These are phyloP conservation scores for Coregonus clupeaformis DNA, from an alignment of 2,113 vertebrate species.

Conservation along the genomic window DNA sequence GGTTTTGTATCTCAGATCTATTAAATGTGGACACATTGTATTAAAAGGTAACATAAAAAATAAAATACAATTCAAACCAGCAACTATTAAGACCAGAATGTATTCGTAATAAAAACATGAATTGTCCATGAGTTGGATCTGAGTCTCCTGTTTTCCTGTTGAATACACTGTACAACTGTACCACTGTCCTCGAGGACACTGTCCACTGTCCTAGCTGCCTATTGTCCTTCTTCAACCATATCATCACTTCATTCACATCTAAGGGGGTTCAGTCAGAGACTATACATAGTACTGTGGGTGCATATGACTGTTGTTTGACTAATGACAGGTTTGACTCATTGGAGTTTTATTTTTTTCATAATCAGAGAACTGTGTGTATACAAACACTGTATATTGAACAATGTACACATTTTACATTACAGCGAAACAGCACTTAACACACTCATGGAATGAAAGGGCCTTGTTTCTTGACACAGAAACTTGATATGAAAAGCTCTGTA, in stretches of 20 bases:
- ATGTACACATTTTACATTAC: conserved; percentile 75
- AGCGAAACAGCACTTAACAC: conserved; percentile 75
- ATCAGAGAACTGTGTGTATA: conserved; percentile 71
- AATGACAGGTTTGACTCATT: conserved; percentile 22
- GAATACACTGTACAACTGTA: too few relatives aligned
- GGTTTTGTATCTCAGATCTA: too few relatives aligned
- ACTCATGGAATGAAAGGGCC: conserved; percentile 50
- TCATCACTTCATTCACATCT: too few relatives aligned
- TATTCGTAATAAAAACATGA: not conserved
- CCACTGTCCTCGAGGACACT: too few relatives aligned
- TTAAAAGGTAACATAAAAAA: not conserved
- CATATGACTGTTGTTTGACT: not conserved
- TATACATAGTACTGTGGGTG: not conserved
- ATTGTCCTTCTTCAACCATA: too few relatives aligned
- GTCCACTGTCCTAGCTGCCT: too few relatives aligned
- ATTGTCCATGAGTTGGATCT: not conserved
- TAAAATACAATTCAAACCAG: not conserved
- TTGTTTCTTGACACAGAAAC: conserved; percentile 59
- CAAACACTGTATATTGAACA: conserved; percentile 75
- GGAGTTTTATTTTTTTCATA: conserved; percentile 76
- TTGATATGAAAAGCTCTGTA: conserved; percentile 79
- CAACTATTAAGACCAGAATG: not conserved
- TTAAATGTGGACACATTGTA: not conserved
- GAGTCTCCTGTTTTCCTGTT: not conserved
- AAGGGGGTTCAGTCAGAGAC: too few relatives aligned